These are phyloP conservation scores for Spongilla lacustris DNA, from an alignment of 37 sponge, comb jelly and placozoan genomes.

Conservation along the genomic window DNA sequence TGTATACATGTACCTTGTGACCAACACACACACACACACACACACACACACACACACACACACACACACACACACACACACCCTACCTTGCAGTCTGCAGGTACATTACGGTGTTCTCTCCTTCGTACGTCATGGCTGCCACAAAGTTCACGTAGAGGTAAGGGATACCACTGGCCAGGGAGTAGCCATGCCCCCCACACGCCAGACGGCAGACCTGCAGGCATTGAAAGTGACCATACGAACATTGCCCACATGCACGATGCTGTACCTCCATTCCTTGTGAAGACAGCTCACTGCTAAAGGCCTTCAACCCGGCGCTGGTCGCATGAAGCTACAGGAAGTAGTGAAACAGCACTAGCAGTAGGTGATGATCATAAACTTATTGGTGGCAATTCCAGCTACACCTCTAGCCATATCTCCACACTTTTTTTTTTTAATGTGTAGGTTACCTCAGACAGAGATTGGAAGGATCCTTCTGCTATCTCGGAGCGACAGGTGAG, in stretches of 20 bases:
- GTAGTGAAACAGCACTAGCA: too few species aligned
- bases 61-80: too few species aligned
- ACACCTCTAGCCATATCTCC: too few species aligned
- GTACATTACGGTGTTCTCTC: conserved; percentile 90
- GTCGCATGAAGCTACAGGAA: conserved; percentile 87
- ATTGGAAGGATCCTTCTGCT: conserved; percentile 62
- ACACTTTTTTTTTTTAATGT: too few species aligned
- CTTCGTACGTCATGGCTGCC: conserved; percentile 81
- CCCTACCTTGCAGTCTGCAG: conserved; percentile 88
- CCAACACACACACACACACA: too few species aligned
- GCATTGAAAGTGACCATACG: background rate
- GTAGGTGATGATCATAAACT: background rate
- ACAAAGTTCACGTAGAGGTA: conserved; percentile 57
- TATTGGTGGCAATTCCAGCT: too few species aligned
- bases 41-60: too few species aligned
- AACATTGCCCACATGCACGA: background rate
- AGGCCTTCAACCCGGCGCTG: conserved; percentile 89
- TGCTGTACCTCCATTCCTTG: conserved; percentile 79
- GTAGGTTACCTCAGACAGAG: background rate
- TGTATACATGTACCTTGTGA: too few species aligned
- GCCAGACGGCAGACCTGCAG: conserved; percentile 75
- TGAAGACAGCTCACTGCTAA: conserved; percentile 46
- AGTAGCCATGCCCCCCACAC: conserved; percentile 97
- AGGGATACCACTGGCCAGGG: conserved; percentile 85
- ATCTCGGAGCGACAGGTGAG: background rate